Conservation (phyloP, 2,888 invertebrate genomes). For the Listrodromus nycthemerus region DNA sequence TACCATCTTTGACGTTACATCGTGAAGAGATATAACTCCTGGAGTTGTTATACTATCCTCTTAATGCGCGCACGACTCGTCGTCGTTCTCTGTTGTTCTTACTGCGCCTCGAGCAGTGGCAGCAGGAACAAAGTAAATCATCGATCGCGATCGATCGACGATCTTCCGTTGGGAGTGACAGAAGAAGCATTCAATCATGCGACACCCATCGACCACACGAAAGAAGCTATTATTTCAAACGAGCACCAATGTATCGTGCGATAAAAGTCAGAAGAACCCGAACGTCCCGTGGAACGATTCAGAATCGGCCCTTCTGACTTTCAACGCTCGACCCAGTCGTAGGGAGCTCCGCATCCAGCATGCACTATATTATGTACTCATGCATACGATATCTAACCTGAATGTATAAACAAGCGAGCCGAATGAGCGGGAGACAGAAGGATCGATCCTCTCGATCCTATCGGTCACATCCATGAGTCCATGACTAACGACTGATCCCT, state of each 20-base stretch:
- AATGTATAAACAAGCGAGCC: slow-evolving; percentile 1
- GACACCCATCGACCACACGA: slow-evolving; percentile 53
- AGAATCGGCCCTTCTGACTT: not conserved
- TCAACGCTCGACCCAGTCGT: not conserved
- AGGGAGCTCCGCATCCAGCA: not conserved
- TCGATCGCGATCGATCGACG: slow-evolving; percentile 61
- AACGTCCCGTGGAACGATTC: not conserved
- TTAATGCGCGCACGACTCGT: slow-evolving; percentile 7
- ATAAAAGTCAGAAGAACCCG: not conserved
- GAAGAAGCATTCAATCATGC: slow-evolving; percentile 52
- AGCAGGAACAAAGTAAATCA: slow-evolving; percentile 51
- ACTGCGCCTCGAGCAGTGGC: slow-evolving; percentile 7
- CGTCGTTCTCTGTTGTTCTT: slow-evolving; percentile 17
- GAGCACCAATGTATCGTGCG: slow-evolving; percentile 4
- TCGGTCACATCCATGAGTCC: slow-evolving; percentile 26
- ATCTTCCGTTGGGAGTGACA: slow-evolving; percentile 45
- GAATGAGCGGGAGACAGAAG: slow-evolving; percentile 14
- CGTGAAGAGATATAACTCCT: not conserved
- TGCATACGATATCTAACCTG: slow-evolving; percentile 1
- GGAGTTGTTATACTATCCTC: slow-evolving; percentile 16
- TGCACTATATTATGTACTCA: not conserved
- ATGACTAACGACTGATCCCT: slow-evolving; percentile 48
- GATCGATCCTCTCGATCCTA: slow-evolving; percentile 40
- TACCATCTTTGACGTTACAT: not conserved
- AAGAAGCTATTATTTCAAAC: slow-evolving; percentile 63